A percentile compares a stretch with the other conserved stretches of the same genome.
Evolutionary conservation across 2,888 invertebrate genomes (phyloP).

Genomic region (Pheosia tremula): DNA sequence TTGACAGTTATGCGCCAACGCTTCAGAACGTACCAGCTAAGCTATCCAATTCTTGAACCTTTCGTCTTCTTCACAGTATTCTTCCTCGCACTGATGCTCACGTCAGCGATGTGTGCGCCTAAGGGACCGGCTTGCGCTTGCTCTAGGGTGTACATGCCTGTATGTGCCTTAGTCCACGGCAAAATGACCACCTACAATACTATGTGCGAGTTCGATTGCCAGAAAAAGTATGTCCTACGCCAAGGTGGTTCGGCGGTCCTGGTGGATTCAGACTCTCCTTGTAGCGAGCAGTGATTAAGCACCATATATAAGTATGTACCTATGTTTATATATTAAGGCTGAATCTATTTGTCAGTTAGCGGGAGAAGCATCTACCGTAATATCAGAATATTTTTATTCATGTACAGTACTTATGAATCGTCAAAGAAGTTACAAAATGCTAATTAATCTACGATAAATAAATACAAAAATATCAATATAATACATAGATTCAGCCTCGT

Average conservation of each 20-base stretch:
- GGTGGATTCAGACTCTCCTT: constrained; percentile 15
- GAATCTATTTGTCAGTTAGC: background rate
- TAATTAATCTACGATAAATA: too few species aligned
- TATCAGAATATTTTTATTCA: too few species aligned
- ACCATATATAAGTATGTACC: background rate
- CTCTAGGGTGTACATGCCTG: constrained; percentile 62
- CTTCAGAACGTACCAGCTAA: too few species aligned
- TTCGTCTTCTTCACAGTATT: constrained; percentile 44
- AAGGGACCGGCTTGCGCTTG: constrained; percentile 60
- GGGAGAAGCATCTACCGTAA: too few species aligned
- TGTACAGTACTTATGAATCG: too few species aligned
- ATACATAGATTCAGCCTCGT: too few species aligned
- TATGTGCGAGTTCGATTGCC: constrained; percentile 69
- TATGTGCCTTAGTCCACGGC: constrained; percentile 59
- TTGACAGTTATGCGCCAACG: too few species aligned
- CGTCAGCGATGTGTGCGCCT: constrained; percentile 21
- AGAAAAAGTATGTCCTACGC: constrained; percentile 23
- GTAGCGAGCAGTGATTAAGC: constrained; percentile 8
- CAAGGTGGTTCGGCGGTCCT: background rate
- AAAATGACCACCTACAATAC: constrained; percentile 66
- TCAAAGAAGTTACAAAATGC: too few species aligned
- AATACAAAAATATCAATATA: too few species aligned
- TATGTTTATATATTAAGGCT: background rate
- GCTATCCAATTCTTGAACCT: background rate
- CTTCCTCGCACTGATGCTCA: constrained; percentile 44